These are phyloP conservation scores for Patiria miniata DNA, from an alignment of 35 echinoderm and acorn worm species.

Conservation along the genomic window DNA sequence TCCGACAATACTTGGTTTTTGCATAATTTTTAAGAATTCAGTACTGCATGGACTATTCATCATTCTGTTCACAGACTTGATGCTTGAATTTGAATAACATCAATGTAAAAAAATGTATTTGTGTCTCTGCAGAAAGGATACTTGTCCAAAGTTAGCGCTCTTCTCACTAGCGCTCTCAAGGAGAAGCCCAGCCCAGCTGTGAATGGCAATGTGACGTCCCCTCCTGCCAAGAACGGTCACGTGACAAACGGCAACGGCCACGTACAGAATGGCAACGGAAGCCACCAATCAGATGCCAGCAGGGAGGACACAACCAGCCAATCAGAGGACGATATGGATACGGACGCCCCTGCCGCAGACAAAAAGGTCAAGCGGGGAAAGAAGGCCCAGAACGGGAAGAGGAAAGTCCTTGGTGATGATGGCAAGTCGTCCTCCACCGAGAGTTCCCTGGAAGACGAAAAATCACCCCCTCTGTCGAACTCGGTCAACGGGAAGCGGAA, in stretches of 20 bases:
- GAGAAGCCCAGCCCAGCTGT: not conserved
- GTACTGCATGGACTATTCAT: no score
- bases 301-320: constrained; percentile 60
- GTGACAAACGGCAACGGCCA: constrained; percentile 29
- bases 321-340: constrained; percentile 78
- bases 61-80: no score
- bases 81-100: no score
- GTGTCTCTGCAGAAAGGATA: constrained; percentile 80
- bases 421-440: constrained; percentile 28
- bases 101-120: no score
- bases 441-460: constrained; percentile 30
- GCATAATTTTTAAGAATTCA: not conserved
- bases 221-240: constrained; percentile 31
- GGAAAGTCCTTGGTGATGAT: constrained; percentile 64
- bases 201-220: constrained; percentile 56
- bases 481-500: constrained; percentile 55
- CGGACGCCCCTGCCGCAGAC: constrained; percentile 17
- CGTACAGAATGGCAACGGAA: constrained; percentile 10
- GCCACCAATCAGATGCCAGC: constrained; percentile 24
- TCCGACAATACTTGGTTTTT: not conserved
- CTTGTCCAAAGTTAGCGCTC: constrained; percentile 42
- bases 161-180: constrained; percentile 60
- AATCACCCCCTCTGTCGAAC: not conserved
- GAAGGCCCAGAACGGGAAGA: constrained; percentile 52
- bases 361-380: constrained; percentile 45